Conservation (phyloP, 1,140 invertebrate genomes). For the Carcinoscorpius rotundicauda region DNA sequence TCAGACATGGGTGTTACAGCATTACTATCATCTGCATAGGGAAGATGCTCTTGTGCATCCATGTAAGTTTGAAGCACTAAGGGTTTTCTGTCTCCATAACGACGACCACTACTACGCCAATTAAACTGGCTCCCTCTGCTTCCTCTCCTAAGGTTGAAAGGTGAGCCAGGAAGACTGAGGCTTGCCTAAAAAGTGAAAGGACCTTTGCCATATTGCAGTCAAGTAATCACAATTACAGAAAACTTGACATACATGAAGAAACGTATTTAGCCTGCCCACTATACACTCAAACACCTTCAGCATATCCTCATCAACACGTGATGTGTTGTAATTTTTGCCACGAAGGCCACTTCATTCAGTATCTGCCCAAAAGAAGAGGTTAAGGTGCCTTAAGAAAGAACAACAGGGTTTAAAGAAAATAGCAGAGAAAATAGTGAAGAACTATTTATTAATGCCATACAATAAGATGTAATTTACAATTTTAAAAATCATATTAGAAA, state of each 20-base stretch:
- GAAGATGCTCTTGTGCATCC: conserved; percentile 90
- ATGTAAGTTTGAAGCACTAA: conserved; percentile 86
- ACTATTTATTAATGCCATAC: too few species aligned
- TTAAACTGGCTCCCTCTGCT: conserved; percentile 76
- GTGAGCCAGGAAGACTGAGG: conserved; percentile 89
- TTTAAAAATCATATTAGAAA: too few species aligned
- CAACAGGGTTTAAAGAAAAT: too few species aligned
- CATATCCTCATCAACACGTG: background rate
- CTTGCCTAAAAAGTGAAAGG: conserved; percentile 57
- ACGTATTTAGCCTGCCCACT: background rate
- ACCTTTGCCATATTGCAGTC: conserved; percentile 3
- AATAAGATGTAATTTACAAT: too few species aligned
- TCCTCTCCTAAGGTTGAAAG: conserved; percentile 77
- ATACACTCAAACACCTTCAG: background rate
- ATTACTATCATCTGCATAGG: conserved; percentile 93
- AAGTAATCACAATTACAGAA: background rate
- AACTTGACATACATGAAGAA: background rate
- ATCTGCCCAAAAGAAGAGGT: conserved; percentile 6
- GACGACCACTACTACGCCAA: conserved; percentile 56
- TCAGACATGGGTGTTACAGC: conserved; percentile 97
- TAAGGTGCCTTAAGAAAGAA: too few species aligned
- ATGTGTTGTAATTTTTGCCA: background rate
- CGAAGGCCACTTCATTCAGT: conserved; percentile 22
- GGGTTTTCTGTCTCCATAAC: conserved; percentile 76
- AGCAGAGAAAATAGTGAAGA: too few species aligned